Evolutionary conservation across 2,888 invertebrate genomes (phyloP), one percentile per base, ranked within the genome.

Genomic region (Tryphoninae sp.): DNA sequence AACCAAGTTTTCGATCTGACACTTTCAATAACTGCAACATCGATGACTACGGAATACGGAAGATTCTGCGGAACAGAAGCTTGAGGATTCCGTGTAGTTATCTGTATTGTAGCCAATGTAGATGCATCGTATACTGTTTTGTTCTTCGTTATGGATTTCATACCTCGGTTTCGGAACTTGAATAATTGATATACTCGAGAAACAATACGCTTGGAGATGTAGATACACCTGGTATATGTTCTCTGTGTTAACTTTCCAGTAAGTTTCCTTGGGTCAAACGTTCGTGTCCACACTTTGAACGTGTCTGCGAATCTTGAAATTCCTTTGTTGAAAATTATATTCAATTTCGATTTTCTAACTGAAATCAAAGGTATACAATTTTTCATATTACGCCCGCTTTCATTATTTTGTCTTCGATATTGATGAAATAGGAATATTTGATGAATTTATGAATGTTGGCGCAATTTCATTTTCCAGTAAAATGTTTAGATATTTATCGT

Each of bases 1-100:
- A 69, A 69, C 69, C 40, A 59, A 77, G 49, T 69, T 71, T 55
- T n/a, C 49, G 26, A 62, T 45, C 69, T 13, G 42, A 55, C 61
- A 22, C 45, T 13, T 13, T 22, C 40, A 67, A 51, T 65, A 40
- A 0, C 40, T 11, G 40, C 8, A 7, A 22, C 9, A 19, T 16
- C 23, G 8, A 16, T 8, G 69, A 59, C 26, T 58, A 23, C 33
- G 26, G 49, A 72, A 19, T 72, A 33, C 3, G 11, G 11, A 45
- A 45, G 45, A 1, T 45, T 45, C 45, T 45, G 11, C 45, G 33
- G 7, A 33, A 33, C 33, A 33, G 33, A 33, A 33, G 4, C 33
- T 33, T 33, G 33, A 33, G 33, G 6, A 0, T 33, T 33, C 33
- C 33, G 33, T 33, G 6, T 33, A 33, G 33, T 45, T 45, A 45